phyloP scores from a whole-genome alignment of 2,888 invertebrate genomes.

The Xiphydria camelus region DNA sequence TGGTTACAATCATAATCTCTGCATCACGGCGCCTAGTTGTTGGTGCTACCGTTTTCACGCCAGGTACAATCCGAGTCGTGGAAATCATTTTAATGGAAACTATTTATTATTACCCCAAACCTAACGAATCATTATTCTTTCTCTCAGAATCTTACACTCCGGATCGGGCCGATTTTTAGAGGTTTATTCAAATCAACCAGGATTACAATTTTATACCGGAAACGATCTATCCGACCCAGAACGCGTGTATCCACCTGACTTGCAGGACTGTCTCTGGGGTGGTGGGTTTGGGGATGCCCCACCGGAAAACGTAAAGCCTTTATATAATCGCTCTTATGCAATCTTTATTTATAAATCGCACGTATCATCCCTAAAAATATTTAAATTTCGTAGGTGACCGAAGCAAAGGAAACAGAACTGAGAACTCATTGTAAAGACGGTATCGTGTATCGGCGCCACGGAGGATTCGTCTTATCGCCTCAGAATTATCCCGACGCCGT shows the following conservation, averaged over 20 bases:
- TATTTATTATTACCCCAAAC: background rate
- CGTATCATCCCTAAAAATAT: too few relatives aligned
- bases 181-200: conserved; percentile 63
- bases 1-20: conserved; percentile 62
- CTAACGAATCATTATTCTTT: background rate
- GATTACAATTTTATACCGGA: conserved; percentile 64
- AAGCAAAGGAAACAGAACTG: background rate
- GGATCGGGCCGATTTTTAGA: conserved; percentile 60
- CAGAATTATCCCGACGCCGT: conserved; percentile 64
- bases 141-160: conserved; percentile 52
- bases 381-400: too few relatives aligned
- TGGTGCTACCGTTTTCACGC: conserved; percentile 49
- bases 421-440: conserved; percentile 55
- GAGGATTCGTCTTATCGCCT: conserved; percentile 63
- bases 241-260: conserved; percentile 20
- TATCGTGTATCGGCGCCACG: conserved; percentile 58
- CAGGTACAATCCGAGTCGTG: conserved; percentile 36
- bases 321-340: too few relatives aligned
- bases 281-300: conserved; percentile 5
- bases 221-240: conserved; percentile 55
- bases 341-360: too few relatives aligned
- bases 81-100: background rate
- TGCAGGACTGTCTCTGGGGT: conserved; percentile 20
- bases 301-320: too few relatives aligned
- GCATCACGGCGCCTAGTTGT: conserved; percentile 43